Base-by-base conservation (phyloP, 2,113 vertebrate species). In the Tychaedon coryphoeus region DNA sequence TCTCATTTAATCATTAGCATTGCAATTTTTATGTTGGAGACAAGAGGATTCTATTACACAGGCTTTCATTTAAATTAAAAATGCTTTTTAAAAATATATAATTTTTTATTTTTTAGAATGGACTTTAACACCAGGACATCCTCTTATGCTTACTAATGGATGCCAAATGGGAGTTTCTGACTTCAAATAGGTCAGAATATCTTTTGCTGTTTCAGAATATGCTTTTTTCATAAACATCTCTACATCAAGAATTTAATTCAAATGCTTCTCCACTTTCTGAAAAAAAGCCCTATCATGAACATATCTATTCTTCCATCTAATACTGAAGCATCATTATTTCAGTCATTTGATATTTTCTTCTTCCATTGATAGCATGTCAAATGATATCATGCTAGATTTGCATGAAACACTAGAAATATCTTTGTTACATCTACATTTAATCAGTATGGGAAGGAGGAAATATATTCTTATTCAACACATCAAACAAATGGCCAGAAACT, bases 261-360 rank as follows among this genome's bases (percentile, higher is more conserved):
- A 61, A 84, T 65, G 34, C 36, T 92, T 53, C 57, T 75, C 19
- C 45, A 53, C 38, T 76, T 18, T 64, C 69, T 54, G 72, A 78
- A 93, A 95, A 53, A 18, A 70, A 73, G 23, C 15, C 17, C 20
- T 10, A 8, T 43, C 9, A 2, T 45, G 29, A 96, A 65, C 15
- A 24, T 60, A 57, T 57, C 24, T 51, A 72, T 83, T 87, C 67
- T 78, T 34, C 57, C 43, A 54, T 87, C 24, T 67, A 84, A 90
- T 86, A 80, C 25, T 72, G 47, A 88, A 90, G 62, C 74, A 76
- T 43, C 74, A 87, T 54, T 83, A 58, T 64, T 90, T 91, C 80
- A 82, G 74, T 58, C 18, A 47, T 90, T 94, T 85, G 23, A 36
- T 79, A 82, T 78, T 93, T 96, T 86, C n/a, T 83, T 94, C 71